Evolutionary conservation across 2,113 vertebrate genomes (phyloP), one percentile per base, ranked within the genome.

Genomic region (Sphaerodactylus townsendi): DNA sequence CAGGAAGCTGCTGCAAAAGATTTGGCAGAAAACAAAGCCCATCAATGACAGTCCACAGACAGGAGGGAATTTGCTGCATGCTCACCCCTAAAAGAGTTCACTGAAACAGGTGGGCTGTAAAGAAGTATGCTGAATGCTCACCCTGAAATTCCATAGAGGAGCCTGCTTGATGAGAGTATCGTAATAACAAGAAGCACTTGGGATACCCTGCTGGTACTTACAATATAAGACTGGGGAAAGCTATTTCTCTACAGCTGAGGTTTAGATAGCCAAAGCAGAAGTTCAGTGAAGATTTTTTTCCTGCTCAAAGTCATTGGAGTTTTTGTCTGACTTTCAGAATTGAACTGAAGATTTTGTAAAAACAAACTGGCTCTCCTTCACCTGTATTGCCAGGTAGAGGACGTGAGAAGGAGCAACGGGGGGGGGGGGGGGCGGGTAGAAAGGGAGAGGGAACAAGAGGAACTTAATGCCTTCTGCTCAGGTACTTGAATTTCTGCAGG

Each of bases 271-370:
- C 41, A 30, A 30, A 78, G 28, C 21, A 33, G 28, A 15, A n/a
- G 30, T 25, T 87, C 81, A 78, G 70, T 0, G 0, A 10, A 25
- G 25, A 39, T 48, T 66, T 65, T 71, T 64, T 72, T 46, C 88
- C 23, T 82, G n/a, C 39, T 78, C 84, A 86, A 91, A 70, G 82
- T 82, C 64, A 7, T 13, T 37, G 21, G 64, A 72, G 74, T 83
- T 82, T 33, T 62, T 72, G 66, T 35, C 33, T 46, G 37, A 65
- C 48, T 48, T 33, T 82, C 81, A 64, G 82, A 80, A 35, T 48
- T 4, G 39, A 68, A 71, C 23, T 15, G 15, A 3, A 0, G 0
- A 50, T 1, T 64, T 33, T 33, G 56, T 11, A 6, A 21, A 53
- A 35, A 50, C 33, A 56, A 70, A 28, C 30, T 59, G 8, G 30